Percentiles rank a stretch among this genome's conserved stretches.
These are phyloP conservation scores for Capromys pilorides DNA, from an alignment of 2,797 vertebrate genomes.

Conservation along the genomic window DNA sequence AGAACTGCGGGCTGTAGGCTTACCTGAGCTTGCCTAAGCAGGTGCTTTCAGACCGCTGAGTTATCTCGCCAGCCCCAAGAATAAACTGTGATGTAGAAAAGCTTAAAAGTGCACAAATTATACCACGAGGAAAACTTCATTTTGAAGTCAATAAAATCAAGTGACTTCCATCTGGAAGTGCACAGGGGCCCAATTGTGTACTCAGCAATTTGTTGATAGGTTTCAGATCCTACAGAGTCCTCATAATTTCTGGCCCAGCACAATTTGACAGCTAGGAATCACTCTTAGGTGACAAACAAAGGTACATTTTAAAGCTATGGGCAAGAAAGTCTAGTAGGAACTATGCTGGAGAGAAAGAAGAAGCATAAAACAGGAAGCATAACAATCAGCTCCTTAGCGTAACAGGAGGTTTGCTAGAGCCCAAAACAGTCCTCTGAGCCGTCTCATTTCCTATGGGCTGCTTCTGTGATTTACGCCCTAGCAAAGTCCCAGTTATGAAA, in stretches of 20 bases:
- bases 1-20: too few relatives aligned
- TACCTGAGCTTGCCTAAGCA: too few relatives aligned
- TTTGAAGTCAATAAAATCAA: slow-evolving; percentile 4
- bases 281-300: background rate
- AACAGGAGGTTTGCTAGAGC: background rate
- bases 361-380: background rate
- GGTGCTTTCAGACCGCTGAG: too few relatives aligned
- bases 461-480: background rate
- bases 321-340: background rate
- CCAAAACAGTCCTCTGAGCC: background rate
- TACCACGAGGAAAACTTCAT: background rate
- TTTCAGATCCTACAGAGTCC: background rate
- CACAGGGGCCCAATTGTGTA: background rate
- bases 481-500: background rate
- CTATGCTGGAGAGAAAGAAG: background rate
- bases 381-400: background rate
- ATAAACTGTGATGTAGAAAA: slow-evolving; percentile 6
- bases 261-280: background rate
- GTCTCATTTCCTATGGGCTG: background rate
- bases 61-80: background rate
- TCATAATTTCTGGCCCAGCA: background rate
- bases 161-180: background rate
- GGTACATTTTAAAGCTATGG: background rate
- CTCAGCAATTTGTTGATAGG: background rate
- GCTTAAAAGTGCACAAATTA: background rate